Conservation (phyloP, 1,140 invertebrate genomes). For the Drosophila dunni region DNA sequence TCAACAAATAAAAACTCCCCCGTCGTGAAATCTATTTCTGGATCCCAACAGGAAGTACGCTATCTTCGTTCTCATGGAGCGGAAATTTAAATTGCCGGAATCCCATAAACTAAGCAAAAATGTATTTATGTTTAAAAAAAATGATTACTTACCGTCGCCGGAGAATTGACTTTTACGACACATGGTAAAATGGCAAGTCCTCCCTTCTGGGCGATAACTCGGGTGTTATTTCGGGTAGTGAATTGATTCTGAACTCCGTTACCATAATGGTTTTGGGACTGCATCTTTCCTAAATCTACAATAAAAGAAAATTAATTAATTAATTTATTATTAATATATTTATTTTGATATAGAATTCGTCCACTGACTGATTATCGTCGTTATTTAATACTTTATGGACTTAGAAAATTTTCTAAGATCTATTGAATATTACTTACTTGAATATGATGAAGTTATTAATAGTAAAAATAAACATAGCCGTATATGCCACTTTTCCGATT, state of each 20-base stretch:
- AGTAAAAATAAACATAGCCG: constrained; percentile 72
- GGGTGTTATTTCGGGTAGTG: constrained; percentile 86
- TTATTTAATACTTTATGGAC: neutral
- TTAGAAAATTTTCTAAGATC: no score
- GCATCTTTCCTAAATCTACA: constrained; percentile 80
- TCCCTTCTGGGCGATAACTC: constrained; percentile 90
- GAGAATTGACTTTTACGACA: constrained; percentile 88
- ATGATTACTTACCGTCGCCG: constrained; percentile 88
- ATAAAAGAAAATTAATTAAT: neutral
- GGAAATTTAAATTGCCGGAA: neutral
- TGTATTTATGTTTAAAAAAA: neutral
- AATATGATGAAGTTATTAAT: constrained; percentile 64
- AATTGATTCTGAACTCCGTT: constrained; percentile 79
- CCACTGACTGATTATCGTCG: no score
- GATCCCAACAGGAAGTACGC: neutral
- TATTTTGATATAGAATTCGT: no score
- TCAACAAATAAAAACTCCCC: neutral
- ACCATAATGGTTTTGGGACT: constrained; percentile 79
- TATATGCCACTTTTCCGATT: constrained; percentile 71
- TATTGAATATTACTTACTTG: no score
- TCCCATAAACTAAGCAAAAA: neutral
- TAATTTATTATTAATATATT: no score
- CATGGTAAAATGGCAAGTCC: constrained; percentile 90
- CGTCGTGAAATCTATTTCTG: neutral
- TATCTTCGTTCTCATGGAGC: neutral